Evolutionary conservation across 2,113 vertebrate species (phyloP).

Genomic region (Salvelinus fontinalis): DNA sequence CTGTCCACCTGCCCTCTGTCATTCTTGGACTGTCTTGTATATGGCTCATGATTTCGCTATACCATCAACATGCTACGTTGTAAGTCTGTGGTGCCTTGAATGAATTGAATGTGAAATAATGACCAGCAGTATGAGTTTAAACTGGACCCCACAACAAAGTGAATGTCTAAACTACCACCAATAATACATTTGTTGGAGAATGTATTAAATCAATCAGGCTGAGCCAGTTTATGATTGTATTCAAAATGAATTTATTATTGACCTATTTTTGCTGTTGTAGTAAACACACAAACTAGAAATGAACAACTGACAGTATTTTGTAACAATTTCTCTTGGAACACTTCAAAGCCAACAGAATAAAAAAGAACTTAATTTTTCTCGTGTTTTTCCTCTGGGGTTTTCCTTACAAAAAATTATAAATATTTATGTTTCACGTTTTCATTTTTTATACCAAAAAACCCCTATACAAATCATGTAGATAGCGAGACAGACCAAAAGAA

Average conservation of each 20-base stretch:
- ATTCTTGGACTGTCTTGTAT: conserved; percentile 28
- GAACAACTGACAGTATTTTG: conserved; percentile 61
- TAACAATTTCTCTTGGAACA: conserved; percentile 50
- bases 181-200: conserved; percentile 8
- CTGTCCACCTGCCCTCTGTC: conserved; percentile 55
- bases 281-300: conserved; percentile 70
- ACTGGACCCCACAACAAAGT: no score
- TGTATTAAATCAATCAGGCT: conserved; percentile 11
- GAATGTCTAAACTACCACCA: no score
- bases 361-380: conserved; percentile 68
- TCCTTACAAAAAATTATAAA: conserved; percentile 80
- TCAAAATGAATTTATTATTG: conserved; percentile 76
- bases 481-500: conserved; percentile 48
- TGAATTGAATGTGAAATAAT: conserved; percentile 11
- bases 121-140: no score
- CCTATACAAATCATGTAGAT: conserved; percentile 67
- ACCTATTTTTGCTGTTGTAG: conserved; percentile 64
- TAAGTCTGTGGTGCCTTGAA: neutral
- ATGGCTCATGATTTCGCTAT: neutral
- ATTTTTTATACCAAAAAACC: conserved; percentile 73
- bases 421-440: conserved; percentile 72
- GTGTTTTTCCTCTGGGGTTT: conserved; percentile 51
- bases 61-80: neutral
- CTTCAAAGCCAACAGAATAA: conserved; percentile 71
- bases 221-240: conserved; percentile 55